Percentiles rank a stretch among this genome's conserved stretches.
These are phyloP conservation scores for Xestia sexstrigata DNA, from an alignment of 2,888 invertebrate species.

Conservation along the genomic window DNA sequence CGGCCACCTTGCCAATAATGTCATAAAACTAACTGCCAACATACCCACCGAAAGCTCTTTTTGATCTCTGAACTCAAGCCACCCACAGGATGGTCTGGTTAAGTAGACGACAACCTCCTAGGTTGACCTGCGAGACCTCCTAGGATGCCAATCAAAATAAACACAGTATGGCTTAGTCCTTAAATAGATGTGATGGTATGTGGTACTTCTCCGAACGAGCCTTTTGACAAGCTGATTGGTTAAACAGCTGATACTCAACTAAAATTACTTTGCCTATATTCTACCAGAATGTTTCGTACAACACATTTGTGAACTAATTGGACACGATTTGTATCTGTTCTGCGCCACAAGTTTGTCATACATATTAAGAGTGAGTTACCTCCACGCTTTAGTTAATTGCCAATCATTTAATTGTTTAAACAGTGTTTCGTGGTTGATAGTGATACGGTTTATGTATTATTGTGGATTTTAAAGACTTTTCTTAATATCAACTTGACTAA, in stretches of 20 bases:
- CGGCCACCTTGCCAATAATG: neutral
- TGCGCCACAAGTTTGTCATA: constrained; percentile 23
- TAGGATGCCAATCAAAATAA: too few relatives aligned
- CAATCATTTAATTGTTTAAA: constrained; percentile 17
- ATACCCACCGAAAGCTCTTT: too few relatives aligned
- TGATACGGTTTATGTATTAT: neutral
- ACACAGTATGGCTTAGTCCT: neutral
- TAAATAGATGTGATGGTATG: neutral
- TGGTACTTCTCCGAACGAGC: neutral
- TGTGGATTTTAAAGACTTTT: neutral
- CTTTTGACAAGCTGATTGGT: neutral
- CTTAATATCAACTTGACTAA: neutral
- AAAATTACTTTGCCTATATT: neutral
- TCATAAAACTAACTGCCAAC: too few relatives aligned
- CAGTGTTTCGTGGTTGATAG: neutral
- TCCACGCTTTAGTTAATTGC: constrained; percentile 19
- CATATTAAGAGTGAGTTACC: constrained; percentile 33
- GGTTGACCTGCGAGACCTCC: too few relatives aligned
- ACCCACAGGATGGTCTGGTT: too few relatives aligned
- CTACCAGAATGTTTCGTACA: neutral
- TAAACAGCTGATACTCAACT: neutral
- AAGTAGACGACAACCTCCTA: too few relatives aligned
- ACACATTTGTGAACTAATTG: constrained; percentile 30
- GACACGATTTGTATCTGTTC: constrained; percentile 35
- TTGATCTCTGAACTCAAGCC: too few relatives aligned